Evolutionary conservation across 2,888 invertebrate species (phyloP), one percentile per base, ranked within the genome.

Genomic region (Bursaphelenchus okinawaensis): DNA sequence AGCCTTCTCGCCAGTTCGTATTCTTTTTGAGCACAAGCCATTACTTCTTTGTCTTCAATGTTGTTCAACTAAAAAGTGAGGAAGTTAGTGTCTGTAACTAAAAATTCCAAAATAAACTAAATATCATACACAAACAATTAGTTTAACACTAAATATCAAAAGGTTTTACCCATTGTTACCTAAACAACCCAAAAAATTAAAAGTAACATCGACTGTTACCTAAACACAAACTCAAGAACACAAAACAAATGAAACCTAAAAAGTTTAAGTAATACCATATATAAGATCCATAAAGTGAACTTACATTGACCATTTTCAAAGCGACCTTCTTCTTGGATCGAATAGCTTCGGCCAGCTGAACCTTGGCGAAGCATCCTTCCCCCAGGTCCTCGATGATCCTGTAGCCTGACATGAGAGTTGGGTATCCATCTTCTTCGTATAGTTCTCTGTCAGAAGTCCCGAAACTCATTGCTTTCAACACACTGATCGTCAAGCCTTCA

Each of bases 301-400:
- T 24, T 31, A 68, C 67, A 29, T 68, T 54, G 26, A 68, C 68
- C 8, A 26, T 54, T 27, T 68, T 68, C 0, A 68, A 27, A 7
- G 68, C 68, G 16, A 58, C 68, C 9, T 7, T 19, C 12, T 22
- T 8, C 8, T 16, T 7, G 24, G 27, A 7, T n/a, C 16, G 26
- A 9, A 26, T 19, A 16, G 52, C 63, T 24, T 28, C 23, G 23
- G 24, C 68, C n/a, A n/a, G 23, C 26, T 50, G 51, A 19, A 68
- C 68, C 19, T 27, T 59, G 20, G 68, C 68, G 52, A 68, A 68
- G 12, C 57, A 64, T 7, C 68, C 68, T 19, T 52, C 20, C 9
- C 68, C 68, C 16, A 68, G 29, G 24, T 56, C 56, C 19, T 28
- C 26, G n/a, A 26, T 28, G 12, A 16, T 24, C 26, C 27, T 9